Percentiles rank a stretch among this genome's conserved stretches.
phyloP scores from a whole-genome alignment of 2,888 invertebrate genomes.

The Apotomis turbidana region DNA sequence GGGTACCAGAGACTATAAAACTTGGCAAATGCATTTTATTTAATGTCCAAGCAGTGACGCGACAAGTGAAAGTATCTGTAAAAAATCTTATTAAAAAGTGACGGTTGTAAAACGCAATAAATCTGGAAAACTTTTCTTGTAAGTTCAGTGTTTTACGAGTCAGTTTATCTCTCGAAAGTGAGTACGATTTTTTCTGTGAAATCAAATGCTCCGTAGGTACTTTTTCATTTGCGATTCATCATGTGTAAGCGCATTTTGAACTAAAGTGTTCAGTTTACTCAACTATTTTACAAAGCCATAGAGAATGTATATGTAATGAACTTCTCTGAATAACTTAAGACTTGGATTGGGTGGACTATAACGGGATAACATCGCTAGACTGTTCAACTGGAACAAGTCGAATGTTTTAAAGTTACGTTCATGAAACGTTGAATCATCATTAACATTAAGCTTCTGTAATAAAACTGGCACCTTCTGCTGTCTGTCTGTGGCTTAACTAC shows the following conservation, averaged over 20 bases:
- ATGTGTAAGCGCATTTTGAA: constrained; percentile 9
- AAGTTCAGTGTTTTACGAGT: constrained; percentile 19
- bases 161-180: constrained; percentile 26
- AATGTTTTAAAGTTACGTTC: neutral
- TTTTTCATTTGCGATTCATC: constrained; percentile 2
- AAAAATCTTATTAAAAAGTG: constrained; percentile 29
- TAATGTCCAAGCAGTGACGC: constrained; percentile 11
- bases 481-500: constrained; percentile 18
- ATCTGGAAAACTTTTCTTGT: constrained; percentile 21
- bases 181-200: neutral
- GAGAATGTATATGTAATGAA: neutral
- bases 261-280: neutral
- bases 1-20: neutral
- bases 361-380: neutral
- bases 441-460: constrained; percentile 4
- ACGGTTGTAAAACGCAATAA: constrained; percentile 14
- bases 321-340: neutral
- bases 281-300: neutral
- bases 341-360: neutral
- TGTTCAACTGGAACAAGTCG: neutral
- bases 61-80: constrained; percentile 11
- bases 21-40: constrained; percentile 21
- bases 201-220: neutral
- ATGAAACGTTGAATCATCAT: constrained; percentile 1
- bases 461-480: constrained; percentile 5